Evolutionary conservation across 2,888 invertebrate genomes (phyloP).

Genomic region (Panzeria rudis): DNA sequence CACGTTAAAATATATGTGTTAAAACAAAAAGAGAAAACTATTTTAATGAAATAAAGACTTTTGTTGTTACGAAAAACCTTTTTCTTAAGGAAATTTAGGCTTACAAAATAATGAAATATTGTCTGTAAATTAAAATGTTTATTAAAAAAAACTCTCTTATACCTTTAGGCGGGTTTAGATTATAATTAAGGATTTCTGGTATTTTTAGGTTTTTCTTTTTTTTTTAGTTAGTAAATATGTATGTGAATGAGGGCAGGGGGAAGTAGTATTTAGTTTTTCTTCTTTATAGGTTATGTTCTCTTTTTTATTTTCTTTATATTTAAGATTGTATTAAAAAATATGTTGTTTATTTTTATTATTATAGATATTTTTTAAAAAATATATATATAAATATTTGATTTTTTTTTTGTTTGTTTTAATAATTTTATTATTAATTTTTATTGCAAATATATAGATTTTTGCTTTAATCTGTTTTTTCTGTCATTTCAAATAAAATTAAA

Average conservation of each 20-base stretch:
- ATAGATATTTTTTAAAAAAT: conserved; percentile 69
- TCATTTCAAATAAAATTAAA: conserved; percentile 48
- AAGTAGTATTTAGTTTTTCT: conserved; percentile 53
- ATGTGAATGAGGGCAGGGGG: conserved; percentile 66
- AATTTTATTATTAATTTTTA: conserved; percentile 62
- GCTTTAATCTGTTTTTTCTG: conserved; percentile 30
- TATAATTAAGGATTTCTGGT: conserved; percentile 61
- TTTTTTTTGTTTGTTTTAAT: conserved; percentile 24
- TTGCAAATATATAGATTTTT: conserved; percentile 71
- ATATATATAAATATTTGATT: conserved; percentile 69
- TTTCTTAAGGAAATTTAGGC: conserved; percentile 19
- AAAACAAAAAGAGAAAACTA: neutral
- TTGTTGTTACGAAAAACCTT: neutral
- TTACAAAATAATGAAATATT: conserved; percentile 53
- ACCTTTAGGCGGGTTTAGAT: conserved; percentile 62
- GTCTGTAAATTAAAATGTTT: conserved; percentile 43
- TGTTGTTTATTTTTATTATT: conserved; percentile 36
- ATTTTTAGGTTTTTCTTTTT: conserved; percentile 29
- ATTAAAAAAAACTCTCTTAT: conserved; percentile 54
- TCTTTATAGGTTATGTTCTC: conserved; percentile 18
- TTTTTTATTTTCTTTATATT: conserved; percentile 50
- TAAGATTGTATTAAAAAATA: conserved; percentile 67
- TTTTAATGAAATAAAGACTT: neutral
- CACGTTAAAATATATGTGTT: conserved; percentile 22
- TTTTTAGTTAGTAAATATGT: conserved; percentile 49